Percentiles rank a stretch among this genome's conserved stretches.
Evolutionary conservation across 2,113 vertebrate species (phyloP).

Genomic region (Saccopteryx bilineata): DNA sequence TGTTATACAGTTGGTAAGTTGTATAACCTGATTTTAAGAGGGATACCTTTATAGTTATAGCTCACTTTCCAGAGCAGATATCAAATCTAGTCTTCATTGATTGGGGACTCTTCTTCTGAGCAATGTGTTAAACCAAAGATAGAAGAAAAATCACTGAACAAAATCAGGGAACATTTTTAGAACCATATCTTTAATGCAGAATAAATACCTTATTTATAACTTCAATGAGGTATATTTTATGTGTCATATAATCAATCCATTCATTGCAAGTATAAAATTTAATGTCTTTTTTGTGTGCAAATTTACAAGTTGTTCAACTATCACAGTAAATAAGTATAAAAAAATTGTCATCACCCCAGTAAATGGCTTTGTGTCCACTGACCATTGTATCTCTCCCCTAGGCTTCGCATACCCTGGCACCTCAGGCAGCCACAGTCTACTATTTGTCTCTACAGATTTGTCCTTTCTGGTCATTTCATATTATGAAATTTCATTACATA

Average conservation of each 20-base stretch:
- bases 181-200: not conserved
- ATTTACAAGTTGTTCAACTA: not conserved
- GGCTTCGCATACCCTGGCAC: accelerated
- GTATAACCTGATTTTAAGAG: conserved; percentile 42
- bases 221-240: not conserved
- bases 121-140: conserved; percentile 25
- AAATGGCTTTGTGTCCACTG: not conserved
- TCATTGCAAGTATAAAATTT: not conserved
- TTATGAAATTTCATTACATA: not conserved
- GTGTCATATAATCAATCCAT: not conserved
- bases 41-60: not conserved
- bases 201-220: not conserved
- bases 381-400: not conserved
- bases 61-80: not conserved
- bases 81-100: conserved; percentile 20
- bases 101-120: not conserved
- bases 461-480: not conserved
- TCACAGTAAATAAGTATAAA: not conserved
- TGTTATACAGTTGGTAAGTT: not conserved
- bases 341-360: not conserved
- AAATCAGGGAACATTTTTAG: not conserved
- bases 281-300: not conserved
- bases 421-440: not conserved
- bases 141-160: not conserved
- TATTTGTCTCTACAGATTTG: not conserved